Conservation (phyloP, 2,888 invertebrate genomes). For the Trissolcus japonicus region DNA sequence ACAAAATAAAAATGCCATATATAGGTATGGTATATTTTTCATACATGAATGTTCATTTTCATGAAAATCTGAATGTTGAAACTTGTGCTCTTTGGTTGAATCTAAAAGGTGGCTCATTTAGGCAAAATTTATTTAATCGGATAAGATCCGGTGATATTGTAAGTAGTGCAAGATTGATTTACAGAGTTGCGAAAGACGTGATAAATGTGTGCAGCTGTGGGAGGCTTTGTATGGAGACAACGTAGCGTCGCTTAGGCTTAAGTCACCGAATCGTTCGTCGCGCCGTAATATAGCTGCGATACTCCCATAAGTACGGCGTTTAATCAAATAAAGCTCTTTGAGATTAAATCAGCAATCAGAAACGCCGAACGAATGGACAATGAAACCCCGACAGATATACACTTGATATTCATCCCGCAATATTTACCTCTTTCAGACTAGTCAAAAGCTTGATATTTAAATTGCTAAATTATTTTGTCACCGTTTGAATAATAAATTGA, state of each 20-base stretch:
- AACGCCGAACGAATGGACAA: slow-evolving; percentile 37
- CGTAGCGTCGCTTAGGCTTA: slow-evolving; percentile 56
- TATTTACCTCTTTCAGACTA: slow-evolving; percentile 34
- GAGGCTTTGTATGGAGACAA: slow-evolving; percentile 55
- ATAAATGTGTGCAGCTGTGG: slow-evolving; percentile 58
- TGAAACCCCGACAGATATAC: slow-evolving; percentile 6
- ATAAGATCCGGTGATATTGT: slow-evolving; percentile 44
- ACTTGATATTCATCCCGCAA: slow-evolving; percentile 39
- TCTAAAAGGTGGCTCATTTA: slow-evolving; percentile 8
- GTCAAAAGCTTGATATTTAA: slow-evolving; percentile 33
- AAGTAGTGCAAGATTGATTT: slow-evolving; percentile 59
- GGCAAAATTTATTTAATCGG: slow-evolving; percentile 45
- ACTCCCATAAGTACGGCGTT: slow-evolving; percentile 39
- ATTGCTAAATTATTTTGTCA: slow-evolving; percentile 29
- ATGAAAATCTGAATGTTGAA: too few species aligned
- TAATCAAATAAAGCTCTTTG: slow-evolving; percentile 49
- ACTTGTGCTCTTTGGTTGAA: too few species aligned
- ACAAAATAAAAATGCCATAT: too few species aligned
- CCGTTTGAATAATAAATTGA: slow-evolving; percentile 21
- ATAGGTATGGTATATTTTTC: too few species aligned
- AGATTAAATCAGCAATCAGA: slow-evolving; percentile 45
- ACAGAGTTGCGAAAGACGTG: slow-evolving; percentile 59
- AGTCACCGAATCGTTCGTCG: slow-evolving; percentile 38
- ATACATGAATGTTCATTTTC: too few species aligned
- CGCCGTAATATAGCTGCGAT: slow-evolving; percentile 38